A percentile compares a stretch with the other conserved stretches of the same genome.
These are phyloP conservation scores for Carapus acus DNA, from an alignment of 2,797 vertebrate species.

Conservation along the genomic window DNA sequence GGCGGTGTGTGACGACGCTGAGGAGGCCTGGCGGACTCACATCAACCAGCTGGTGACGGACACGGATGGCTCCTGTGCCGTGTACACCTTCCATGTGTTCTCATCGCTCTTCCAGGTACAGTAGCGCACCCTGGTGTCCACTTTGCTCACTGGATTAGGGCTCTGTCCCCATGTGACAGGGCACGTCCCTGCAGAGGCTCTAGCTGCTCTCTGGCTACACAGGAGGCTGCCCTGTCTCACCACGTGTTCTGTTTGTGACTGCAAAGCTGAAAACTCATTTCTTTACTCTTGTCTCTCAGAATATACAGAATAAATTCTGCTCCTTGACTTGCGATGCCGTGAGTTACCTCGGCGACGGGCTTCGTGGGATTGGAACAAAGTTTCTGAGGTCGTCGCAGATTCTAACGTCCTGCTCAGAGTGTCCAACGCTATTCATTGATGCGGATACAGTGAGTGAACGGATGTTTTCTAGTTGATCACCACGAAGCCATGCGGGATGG, in stretches of 20 bases:
- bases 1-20: slow-evolving; percentile 83
- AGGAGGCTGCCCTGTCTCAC: slow-evolving; percentile 37
- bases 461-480: no score
- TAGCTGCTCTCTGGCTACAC: no score
- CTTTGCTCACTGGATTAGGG: no score
- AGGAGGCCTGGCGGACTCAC: slow-evolving; percentile 93
- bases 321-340: slow-evolving; percentile 91
- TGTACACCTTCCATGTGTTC: slow-evolving; percentile 95
- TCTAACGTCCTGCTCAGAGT: slow-evolving; percentile 90
- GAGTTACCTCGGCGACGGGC: slow-evolving; percentile 85
- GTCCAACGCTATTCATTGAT: slow-evolving; percentile 91
- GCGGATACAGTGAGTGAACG: slow-evolving; percentile 93
- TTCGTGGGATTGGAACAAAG: slow-evolving; percentile 90
- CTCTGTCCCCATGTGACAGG: no score
- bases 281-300: slow-evolving; percentile 69
- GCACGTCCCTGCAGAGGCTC: no score
- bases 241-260: slow-evolving; percentile 39
- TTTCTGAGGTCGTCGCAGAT: slow-evolving; percentile 93
- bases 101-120: slow-evolving; percentile 92
- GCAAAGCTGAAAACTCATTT: slow-evolving; percentile 44
- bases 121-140: no score
- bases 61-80: slow-evolving; percentile 89
- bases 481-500: background rate
- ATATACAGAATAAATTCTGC: slow-evolving; percentile 92
- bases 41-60: slow-evolving; percentile 93